These are phyloP conservation scores for Andrena hattorfiana DNA, from an alignment of 2,888 invertebrate genomes.

Conservation along the genomic window DNA sequence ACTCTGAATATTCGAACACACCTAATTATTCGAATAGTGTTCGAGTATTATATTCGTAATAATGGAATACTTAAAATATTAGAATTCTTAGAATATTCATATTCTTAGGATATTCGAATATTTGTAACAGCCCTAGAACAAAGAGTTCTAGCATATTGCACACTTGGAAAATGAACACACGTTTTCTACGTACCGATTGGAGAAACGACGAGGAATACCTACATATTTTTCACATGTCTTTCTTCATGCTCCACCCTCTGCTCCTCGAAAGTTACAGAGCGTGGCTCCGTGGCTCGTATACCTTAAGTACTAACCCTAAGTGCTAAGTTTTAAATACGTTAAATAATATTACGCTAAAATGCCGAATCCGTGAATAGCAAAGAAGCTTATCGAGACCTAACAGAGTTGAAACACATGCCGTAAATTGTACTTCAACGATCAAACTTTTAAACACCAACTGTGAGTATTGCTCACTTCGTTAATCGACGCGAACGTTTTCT, in stretches of 20 bases:
- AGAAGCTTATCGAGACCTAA: slow-evolving; percentile 1
- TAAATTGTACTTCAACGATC: slow-evolving; percentile 12
- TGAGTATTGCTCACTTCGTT: background rate
- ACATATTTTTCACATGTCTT: background rate
- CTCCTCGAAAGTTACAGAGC: slow-evolving; percentile 1
- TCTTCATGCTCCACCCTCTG: background rate
- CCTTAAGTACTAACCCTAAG: slow-evolving; percentile 32
- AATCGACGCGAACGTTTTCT: slow-evolving; percentile 1
- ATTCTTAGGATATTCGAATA: too few relatives aligned
- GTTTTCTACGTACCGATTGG: slow-evolving; percentile 6
- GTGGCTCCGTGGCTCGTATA: background rate
- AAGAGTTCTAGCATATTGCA: too few relatives aligned
- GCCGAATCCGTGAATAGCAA: slow-evolving; percentile 24
- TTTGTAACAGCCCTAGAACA: too few relatives aligned
- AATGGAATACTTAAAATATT: too few relatives aligned
- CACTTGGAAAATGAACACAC: too few relatives aligned
- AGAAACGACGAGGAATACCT: slow-evolving; percentile 14
- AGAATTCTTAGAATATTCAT: too few relatives aligned
- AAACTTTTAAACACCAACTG: background rate
- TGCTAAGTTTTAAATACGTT: slow-evolving; percentile 52
- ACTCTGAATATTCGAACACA: too few relatives aligned
- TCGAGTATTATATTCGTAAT: too few relatives aligned
- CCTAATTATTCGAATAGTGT: too few relatives aligned
- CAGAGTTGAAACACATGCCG: background rate
- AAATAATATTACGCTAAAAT: slow-evolving; percentile 32